Evolutionary conservation across 2,797 vertebrate species (phyloP).

Genomic region (Notoglanidium macrostoma): DNA sequence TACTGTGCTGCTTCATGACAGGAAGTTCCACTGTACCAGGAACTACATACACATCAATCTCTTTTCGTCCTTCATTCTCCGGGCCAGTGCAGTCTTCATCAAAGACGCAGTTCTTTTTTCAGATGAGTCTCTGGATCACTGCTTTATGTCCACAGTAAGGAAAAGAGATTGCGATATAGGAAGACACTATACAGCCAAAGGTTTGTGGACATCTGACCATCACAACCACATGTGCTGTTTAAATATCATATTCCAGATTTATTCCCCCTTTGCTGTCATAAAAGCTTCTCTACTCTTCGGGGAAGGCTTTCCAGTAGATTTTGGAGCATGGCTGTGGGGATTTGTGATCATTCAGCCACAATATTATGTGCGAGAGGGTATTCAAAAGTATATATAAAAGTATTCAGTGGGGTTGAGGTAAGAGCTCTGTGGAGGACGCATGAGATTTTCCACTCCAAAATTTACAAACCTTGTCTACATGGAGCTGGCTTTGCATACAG

Average conservation of each 20-base stretch:
- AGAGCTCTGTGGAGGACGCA: neutral
- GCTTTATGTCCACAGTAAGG: slow-evolving; percentile 85
- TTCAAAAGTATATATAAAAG: too few species aligned
- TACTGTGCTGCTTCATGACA: slow-evolving; percentile 54
- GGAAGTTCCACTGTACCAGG: slow-evolving; percentile 88
- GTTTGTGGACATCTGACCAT: neutral
- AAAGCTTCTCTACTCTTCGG: neutral
- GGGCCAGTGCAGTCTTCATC: slow-evolving; percentile 85
- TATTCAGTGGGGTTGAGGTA: neutral
- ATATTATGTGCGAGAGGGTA: neutral
- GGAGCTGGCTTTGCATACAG: neutral
- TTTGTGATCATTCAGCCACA: neutral
- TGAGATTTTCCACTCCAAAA: neutral
- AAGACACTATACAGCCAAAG: neutral
- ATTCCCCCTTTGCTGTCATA: neutral
- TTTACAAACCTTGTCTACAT: neutral
- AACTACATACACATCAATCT: slow-evolving; percentile 93
- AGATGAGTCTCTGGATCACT: slow-evolving; percentile 87
- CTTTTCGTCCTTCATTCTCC: slow-evolving; percentile 86
- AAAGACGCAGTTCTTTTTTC: slow-evolving; percentile 87
- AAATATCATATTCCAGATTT: neutral
- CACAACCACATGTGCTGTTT: neutral
- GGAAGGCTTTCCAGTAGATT: neutral
- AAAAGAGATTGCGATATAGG: neutral
- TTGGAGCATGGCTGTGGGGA: neutral